These are phyloP conservation scores for Trachymyrmex cornetzi DNA, from an alignment of 1,140 invertebrate species.

Conservation along the genomic window DNA sequence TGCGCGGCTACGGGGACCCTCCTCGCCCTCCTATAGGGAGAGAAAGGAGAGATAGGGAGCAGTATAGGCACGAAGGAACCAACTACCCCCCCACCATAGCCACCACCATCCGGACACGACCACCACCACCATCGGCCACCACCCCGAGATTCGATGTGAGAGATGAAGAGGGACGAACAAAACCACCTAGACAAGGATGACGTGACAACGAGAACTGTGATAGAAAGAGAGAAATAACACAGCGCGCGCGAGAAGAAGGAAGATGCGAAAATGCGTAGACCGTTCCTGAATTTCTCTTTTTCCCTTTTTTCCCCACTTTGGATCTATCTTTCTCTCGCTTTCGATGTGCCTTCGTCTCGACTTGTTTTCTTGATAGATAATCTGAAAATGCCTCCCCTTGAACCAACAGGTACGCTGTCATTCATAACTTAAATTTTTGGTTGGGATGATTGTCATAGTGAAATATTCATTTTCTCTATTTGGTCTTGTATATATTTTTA, in stretches of 20 bases:
- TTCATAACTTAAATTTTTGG: slow-evolving; percentile 53
- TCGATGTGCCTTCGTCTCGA: not conserved
- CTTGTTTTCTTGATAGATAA: slow-evolving; percentile 18
- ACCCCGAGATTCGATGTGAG: slow-evolving; percentile 71
- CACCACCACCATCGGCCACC: slow-evolving; percentile 71
- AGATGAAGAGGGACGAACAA: slow-evolving; percentile 62
- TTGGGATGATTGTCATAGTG: not conserved
- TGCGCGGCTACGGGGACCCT: slow-evolving; percentile 79
- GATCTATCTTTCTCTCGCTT: not conserved
- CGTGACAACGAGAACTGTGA: slow-evolving; percentile 44
- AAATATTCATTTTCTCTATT: slow-evolving; percentile 10
- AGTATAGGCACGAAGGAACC: slow-evolving; percentile 79
- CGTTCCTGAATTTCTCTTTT: slow-evolving; percentile 58
- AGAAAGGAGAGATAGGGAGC: slow-evolving; percentile 82
- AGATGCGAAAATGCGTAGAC: slow-evolving; percentile 35
- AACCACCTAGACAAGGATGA: slow-evolving; percentile 43
- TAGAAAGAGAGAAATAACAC: slow-evolving; percentile 46
- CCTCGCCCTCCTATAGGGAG: slow-evolving; percentile 81
- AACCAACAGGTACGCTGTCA: slow-evolving; percentile 59
- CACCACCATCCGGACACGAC: slow-evolving; percentile 75
- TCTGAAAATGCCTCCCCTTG: slow-evolving; percentile 56
- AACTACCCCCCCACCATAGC: slow-evolving; percentile 80
- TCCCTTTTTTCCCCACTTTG: slow-evolving; percentile 53
- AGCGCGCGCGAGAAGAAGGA: slow-evolving; percentile 13
- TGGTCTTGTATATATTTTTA: not conserved